Evolutionary conservation across 2,888 invertebrate genomes (phyloP), one percentile per base, ranked within the genome.

Genomic region (Drosophila vallismaia): DNA sequence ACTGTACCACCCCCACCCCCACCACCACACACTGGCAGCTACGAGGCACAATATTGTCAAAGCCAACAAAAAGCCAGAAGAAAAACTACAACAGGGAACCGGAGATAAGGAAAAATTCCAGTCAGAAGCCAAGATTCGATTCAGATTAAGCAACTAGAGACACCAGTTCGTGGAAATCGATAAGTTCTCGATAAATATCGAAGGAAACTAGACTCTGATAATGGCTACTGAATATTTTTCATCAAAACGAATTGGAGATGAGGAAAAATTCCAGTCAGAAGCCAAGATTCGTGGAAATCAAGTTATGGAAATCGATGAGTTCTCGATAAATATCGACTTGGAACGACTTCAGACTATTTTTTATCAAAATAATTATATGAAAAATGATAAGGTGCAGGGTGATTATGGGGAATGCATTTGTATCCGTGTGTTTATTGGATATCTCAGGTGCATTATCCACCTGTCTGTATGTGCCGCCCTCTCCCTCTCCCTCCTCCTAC

Each of bases 31-130:
- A 19, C 53, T 4, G 36, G 33, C 10, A 33, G 10, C 36, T n/a
- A 36, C 36, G 14, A 14, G 51, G 14, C 8, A 53, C 53, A 72
- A 62, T 63, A 60, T 78, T 74, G 80, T 77, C 77, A 63, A 40
- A 59, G 79, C 74, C 79, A 79, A 74, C 77, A 82, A 79, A 73
- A 60, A 52, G 56, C 62, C 60, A 62, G 36, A 56, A 42, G 55
- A 76, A 59, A 46, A 52, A 60, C 64, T 60, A 51, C 58, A 62
- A 55, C 57, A n/a, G 26, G 31, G 33, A 50, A 49, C 33, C 14
- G 29, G 7, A 50, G 63, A 63, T 63, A 63, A 63, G 63, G 9
- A 7, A 50, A 36, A 36, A 24, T 49, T 40, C 38, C 56, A 46
- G 26, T 38, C 14, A 3, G 10, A 38, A 38, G 26, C 28, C 14